Evolutionary conservation across 2,113 vertebrate genomes (phyloP).

Genomic region (Vombatus ursinus): DNA sequence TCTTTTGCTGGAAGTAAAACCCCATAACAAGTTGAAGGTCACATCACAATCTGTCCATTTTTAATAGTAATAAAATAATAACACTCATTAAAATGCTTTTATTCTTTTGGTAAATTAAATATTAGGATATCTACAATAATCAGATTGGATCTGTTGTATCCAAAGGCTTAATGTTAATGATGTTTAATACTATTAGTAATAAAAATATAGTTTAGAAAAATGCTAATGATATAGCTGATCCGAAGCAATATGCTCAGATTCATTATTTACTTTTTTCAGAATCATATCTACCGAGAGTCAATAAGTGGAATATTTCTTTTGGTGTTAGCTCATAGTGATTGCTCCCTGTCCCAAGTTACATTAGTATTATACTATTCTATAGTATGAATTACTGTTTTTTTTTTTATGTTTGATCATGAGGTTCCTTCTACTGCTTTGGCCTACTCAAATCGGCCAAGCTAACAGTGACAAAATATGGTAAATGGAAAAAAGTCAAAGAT

Average conservation of each 20-base stretch:
- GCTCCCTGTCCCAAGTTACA: not conserved
- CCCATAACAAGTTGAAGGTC: constrained; percentile 48
- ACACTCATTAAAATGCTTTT: not conserved
- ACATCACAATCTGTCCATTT: constrained; percentile 56
- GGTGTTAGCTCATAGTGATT: not conserved
- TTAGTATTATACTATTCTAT: not conserved
- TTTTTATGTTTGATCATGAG: not conserved
- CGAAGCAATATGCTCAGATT: not conserved
- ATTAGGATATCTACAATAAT: not conserved
- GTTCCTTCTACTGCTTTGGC: not conserved
- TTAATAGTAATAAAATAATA: constrained; percentile 46
- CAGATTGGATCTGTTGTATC: not conserved
- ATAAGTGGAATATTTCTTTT: not conserved
- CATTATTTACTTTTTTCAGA: not conserved
- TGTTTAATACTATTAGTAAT: not conserved
- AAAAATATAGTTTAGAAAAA: not conserved
- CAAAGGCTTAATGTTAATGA: not conserved
- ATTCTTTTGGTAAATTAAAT: not conserved
- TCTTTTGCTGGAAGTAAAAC: constrained; percentile 55
- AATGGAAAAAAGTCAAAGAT: not conserved
- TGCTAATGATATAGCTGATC: not conserved
- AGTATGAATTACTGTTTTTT: not conserved
- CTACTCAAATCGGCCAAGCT: not conserved
- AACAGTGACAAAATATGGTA: not conserved
- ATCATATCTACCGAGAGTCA: not conserved